phyloP scores from a whole-genome alignment of 2,888 invertebrate species.

The Mimumesa dahlbomi region DNA sequence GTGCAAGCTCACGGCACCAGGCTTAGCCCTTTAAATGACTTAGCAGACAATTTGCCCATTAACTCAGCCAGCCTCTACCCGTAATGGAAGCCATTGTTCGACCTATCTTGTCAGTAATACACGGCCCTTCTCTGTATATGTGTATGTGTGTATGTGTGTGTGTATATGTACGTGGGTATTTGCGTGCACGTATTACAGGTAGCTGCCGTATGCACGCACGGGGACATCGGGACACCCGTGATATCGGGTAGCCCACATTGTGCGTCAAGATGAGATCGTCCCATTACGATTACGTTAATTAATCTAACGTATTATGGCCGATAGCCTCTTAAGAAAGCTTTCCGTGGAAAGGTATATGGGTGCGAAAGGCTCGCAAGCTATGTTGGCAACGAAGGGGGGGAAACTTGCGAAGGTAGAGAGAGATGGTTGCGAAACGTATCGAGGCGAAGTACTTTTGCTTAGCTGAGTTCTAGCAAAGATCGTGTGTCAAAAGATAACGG shows the following conservation, averaged over 20 bases:
- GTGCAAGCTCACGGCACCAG: conserved; percentile 55
- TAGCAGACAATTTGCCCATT: conserved; percentile 77
- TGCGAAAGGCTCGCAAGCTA: not conserved
- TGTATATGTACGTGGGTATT: conserved; percentile 33
- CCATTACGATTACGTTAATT: conserved; percentile 78
- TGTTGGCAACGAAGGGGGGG: not conserved
- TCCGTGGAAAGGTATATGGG: not conserved
- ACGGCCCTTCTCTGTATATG: conserved; percentile 48
- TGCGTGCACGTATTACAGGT: conserved; percentile 62
- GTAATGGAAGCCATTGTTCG: conserved; percentile 79
- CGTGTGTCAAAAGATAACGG: conserved; percentile 17
- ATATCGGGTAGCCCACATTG: conserved; percentile 75
- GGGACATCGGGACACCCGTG: conserved; percentile 66
- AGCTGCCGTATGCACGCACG: conserved; percentile 60
- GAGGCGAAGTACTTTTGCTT: not conserved
- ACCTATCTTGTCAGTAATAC: conserved; percentile 76
- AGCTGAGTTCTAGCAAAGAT: conserved; percentile 9
- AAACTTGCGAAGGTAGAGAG: not conserved
- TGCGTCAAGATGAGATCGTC: conserved; percentile 76
- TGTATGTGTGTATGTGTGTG: conserved; percentile 34
- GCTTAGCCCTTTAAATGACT: conserved; percentile 76
- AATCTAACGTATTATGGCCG: conserved; percentile 70
- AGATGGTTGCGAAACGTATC: conserved; percentile 11
- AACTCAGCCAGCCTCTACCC: conserved; percentile 72
- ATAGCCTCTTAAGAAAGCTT: conserved; percentile 53